Evolutionary conservation across 2,797 vertebrate species (phyloP).

Genomic region (Steatocranus sp.): DNA sequence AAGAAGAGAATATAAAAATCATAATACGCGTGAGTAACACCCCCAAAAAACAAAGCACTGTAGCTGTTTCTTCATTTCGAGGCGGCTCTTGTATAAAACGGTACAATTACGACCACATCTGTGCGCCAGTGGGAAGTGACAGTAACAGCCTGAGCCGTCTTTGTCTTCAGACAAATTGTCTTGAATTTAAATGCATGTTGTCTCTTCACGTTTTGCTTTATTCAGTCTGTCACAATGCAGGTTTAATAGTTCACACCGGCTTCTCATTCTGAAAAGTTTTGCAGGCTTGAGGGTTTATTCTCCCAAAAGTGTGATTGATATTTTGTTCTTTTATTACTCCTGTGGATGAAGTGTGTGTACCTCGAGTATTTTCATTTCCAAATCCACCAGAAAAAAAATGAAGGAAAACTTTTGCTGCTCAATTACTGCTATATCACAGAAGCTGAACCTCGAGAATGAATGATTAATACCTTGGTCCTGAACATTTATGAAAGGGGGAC

Average conservation of each 20-base stretch:
- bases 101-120: slow-evolving; percentile 3
- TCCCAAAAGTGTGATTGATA: neutral
- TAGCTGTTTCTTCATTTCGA: neutral
- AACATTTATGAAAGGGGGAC: neutral
- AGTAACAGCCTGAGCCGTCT: neutral
- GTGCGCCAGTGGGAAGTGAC: neutral
- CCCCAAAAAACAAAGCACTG: neutral
- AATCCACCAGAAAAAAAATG: neutral
- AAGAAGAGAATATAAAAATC: neutral
- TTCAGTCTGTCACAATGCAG: neutral
- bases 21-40: neutral
- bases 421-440: neutral
- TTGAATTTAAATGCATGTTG: neutral
- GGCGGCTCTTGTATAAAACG: neutral
- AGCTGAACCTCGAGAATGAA: neutral
- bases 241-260: neutral
- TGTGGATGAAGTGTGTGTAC: neutral
- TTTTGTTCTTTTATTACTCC: neutral
- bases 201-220: neutral
- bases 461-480: neutral
- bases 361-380: neutral
- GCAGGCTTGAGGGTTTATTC: neutral
- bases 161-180: too few species aligned
- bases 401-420: neutral
- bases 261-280: neutral